Evolutionary conservation across 1,140 invertebrate species (phyloP), one percentile per base, ranked within the genome.

Genomic region (Monomorium pharaonis): DNA sequence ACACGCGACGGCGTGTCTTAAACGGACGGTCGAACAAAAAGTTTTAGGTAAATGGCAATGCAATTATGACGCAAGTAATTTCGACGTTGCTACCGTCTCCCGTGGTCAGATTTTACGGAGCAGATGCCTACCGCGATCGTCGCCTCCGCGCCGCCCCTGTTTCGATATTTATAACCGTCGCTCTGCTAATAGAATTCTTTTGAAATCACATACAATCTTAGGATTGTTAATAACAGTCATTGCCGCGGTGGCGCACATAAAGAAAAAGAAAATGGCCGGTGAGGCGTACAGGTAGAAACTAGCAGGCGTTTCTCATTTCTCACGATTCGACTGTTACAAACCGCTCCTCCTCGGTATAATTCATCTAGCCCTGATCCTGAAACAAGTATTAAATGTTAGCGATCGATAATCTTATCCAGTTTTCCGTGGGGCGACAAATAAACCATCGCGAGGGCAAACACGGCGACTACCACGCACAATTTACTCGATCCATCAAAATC

Each of bases 31-130:
- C 30, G 54, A 5, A 24, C 49, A 91, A 89, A 90, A 89, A 90
- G 88, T 87, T n/a, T n/a, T 90, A 86, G 88, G 88, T 85, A 89
- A 89, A 91, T 77, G 90, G 86, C 88, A 91, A 86, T 70, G 86
- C 84, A 88, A 91, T 91, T 85, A 88, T 80, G 78, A 84, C 72
- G 83, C 76, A 76, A 75, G 72, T 69, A 84, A 89, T 85, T 60
- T 69, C n/a, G 37, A 24, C 18, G 51, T 33, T 21, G 72, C 81
- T 44, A 49, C 72, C 49, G 78, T 83, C 33, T 49, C 37, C 78
- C 37, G 4, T 27, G 30, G 58, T 47, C 76, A 84, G 88, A 84
- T 90, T 90, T 89, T 56, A 49, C 63, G 21, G 21, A 62, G 74
- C 85, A 75, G 84, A 83, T 87, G 86, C 63, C 51, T 56, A 24